Conservation (phyloP, 2,888 invertebrate species). For the Philopedon plagiatum region DNA sequence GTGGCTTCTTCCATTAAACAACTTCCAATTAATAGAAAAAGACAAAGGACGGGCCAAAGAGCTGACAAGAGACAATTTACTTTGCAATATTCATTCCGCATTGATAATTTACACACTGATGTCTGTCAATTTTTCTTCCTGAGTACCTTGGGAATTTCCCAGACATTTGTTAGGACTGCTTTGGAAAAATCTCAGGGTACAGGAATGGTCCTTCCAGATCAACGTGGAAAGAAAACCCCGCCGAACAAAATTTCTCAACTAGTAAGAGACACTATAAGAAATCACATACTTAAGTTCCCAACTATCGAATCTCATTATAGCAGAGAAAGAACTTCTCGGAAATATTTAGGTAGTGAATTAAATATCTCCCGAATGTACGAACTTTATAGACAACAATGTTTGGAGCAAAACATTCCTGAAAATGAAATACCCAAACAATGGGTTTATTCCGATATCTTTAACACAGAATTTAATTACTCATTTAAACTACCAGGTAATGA, state of each 20-base stretch:
- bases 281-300: constrained; percentile 44
- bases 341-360: constrained; percentile 40
- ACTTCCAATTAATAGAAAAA: too few relatives aligned
- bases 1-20: too few relatives aligned
- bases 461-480: constrained; percentile 22
- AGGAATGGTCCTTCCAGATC: too few relatives aligned
- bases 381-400: constrained; percentile 37
- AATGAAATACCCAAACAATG: constrained; percentile 42
- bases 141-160: too few relatives aligned
- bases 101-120: too few relatives aligned
- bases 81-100: too few relatives aligned
- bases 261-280: constrained; percentile 37
- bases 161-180: too few relatives aligned
- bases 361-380: constrained; percentile 40
- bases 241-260: constrained; percentile 40
- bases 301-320: constrained; percentile 42
- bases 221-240: constrained; percentile 24
- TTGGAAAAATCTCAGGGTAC: too few relatives aligned
- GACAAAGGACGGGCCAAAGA: too few relatives aligned
- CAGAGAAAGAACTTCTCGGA: constrained; percentile 30
- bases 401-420: constrained; percentile 17
- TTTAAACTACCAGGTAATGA: constrained; percentile 39
- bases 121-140: too few relatives aligned
- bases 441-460: constrained; percentile 43
- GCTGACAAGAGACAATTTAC: too few relatives aligned